phyloP scores from a whole-genome alignment of 2,113 vertebrate genomes.

The Thalassoma bifasciatum region DNA sequence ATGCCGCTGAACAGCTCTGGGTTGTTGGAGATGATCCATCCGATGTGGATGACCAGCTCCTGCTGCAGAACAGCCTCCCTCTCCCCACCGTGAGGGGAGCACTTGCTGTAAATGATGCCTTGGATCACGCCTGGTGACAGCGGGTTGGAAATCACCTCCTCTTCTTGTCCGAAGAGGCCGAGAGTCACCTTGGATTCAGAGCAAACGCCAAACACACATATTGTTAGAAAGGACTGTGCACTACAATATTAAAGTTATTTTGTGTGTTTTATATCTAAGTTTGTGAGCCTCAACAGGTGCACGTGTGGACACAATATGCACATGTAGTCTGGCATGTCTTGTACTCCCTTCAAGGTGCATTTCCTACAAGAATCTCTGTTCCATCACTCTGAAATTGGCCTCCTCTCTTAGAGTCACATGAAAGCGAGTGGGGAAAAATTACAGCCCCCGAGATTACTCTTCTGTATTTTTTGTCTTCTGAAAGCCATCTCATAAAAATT shows the following conservation, averaged over 20 bases:
- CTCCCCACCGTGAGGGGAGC: slow-evolving; percentile 86
- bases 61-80: slow-evolving; percentile 95
- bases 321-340: background rate
- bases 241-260: too few relatives aligned
- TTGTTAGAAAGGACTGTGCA: slow-evolving; percentile 16
- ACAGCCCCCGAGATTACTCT: slow-evolving; percentile 43
- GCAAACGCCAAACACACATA: background rate
- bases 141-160: slow-evolving; percentile 97
- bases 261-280: background rate
- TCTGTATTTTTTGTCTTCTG: slow-evolving; percentile 50
- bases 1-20: slow-evolving; percentile 96
- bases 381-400: slow-evolving; percentile 53
- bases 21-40: slow-evolving; percentile 97
- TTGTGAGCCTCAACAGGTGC: background rate
- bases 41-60: slow-evolving; percentile 97
- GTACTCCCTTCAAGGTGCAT: slow-evolving; percentile 3
- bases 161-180: slow-evolving; percentile 94
- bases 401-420: slow-evolving; percentile 47
- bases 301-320: background rate
- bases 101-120: slow-evolving; percentile 94
- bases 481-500: slow-evolving; percentile 63
- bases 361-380: slow-evolving; percentile 37
- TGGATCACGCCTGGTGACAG: slow-evolving; percentile 95
- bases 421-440: slow-evolving; percentile 35
- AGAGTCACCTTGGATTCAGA: slow-evolving; percentile 89